Evolutionary conservation across 92 coral and sea anemone species (phyloP).

Genomic region (Isaurus tuberculatus): DNA sequence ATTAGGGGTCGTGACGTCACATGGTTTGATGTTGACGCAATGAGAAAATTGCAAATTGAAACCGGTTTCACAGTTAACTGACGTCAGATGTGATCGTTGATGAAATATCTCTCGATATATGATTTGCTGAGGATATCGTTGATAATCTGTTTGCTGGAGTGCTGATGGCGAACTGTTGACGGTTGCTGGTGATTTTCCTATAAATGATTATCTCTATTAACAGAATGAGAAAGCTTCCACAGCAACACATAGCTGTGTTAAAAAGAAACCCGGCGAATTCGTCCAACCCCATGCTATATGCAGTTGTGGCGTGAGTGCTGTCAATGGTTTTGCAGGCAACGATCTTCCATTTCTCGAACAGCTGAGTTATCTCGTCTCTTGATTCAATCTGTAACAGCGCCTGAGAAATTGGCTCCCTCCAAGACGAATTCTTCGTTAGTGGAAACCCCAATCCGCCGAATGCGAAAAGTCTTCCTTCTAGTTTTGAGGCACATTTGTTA

Average conservation of each 20-base stretch:
- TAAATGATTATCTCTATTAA: constrained; percentile 69
- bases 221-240: constrained; percentile 77
- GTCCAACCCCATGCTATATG: constrained; percentile 74
- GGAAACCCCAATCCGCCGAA: constrained; percentile 87
- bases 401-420: constrained; percentile 74
- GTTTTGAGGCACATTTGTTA: constrained; percentile 72
- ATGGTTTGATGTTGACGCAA: too few species aligned
- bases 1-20: too few species aligned
- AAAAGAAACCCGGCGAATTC: constrained; percentile 87
- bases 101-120: constrained; percentile 6
- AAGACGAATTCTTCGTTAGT: constrained; percentile 72
- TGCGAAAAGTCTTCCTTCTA: constrained; percentile 75
- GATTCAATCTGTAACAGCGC: constrained; percentile 69
- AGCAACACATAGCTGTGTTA: constrained; percentile 75
- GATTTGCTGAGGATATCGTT: neutral
- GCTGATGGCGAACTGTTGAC: constrained; percentile 51
- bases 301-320: constrained; percentile 58
- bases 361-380: constrained; percentile 56
- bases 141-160: neutral
- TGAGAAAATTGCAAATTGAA: too few species aligned
- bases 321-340: constrained; percentile 54
- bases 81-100: constrained; percentile 21
- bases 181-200: constrained; percentile 60
- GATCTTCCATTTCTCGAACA: constrained; percentile 72
- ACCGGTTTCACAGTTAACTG: neutral